Evolutionary conservation across 2,888 invertebrate species (phyloP).

Genomic region (Vanessa cardui): DNA sequence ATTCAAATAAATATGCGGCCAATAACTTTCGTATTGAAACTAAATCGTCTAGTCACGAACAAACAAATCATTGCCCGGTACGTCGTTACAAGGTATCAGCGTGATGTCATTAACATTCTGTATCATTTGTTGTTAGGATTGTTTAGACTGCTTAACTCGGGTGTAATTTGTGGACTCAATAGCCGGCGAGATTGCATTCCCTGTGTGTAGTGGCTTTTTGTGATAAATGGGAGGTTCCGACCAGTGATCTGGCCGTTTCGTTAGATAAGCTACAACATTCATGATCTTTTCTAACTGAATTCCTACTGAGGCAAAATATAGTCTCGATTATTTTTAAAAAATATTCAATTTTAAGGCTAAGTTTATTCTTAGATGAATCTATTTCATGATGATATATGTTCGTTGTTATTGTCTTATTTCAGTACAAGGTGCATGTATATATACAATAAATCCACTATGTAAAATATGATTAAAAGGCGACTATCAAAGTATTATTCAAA

Average conservation of each 20-base stretch:
- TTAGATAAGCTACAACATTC: not conserved
- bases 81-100: constrained; percentile 45
- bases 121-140: constrained; percentile 41
- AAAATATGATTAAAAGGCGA: not conserved
- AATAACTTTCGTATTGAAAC: constrained; percentile 79
- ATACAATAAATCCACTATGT: not conserved
- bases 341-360: no score
- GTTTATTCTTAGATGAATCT: no score
- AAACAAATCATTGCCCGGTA: constrained; percentile 52
- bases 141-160: constrained; percentile 31
- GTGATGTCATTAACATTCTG: constrained; percentile 46
- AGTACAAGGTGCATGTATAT: no score
- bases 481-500: not conserved
- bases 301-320: no score
- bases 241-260: not conserved
- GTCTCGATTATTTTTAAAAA: no score
- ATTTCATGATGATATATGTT: no score
- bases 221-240: not conserved
- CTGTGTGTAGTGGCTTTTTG: constrained; percentile 3
- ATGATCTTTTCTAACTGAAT: not conserved
- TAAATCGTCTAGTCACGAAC: constrained; percentile 78
- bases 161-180: constrained; percentile 30
- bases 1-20: constrained; percentile 74
- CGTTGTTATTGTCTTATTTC: no score
- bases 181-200: constrained; percentile 27